phyloP scores from a whole-genome alignment of 1,140 invertebrate species.

The Aricia agestis region DNA sequence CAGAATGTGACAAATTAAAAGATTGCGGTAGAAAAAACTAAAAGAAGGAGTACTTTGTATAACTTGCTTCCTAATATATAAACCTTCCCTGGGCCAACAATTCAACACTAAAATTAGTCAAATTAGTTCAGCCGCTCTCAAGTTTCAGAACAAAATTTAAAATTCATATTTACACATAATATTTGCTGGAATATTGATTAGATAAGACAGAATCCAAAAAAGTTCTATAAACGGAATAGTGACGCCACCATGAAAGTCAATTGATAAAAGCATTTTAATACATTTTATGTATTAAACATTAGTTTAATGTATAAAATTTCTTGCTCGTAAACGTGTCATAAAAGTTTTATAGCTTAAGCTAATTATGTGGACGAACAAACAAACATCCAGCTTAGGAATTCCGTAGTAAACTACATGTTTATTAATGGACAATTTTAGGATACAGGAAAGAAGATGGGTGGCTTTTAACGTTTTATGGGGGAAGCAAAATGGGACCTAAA shows the following conservation, averaged over 20 bases:
- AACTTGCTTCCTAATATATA: too few species aligned
- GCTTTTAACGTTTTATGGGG: constrained; percentile 3
- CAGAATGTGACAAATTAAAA: too few species aligned
- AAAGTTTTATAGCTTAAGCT: constrained; percentile 1
- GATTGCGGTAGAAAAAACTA: too few species aligned
- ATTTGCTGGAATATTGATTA: too few species aligned
- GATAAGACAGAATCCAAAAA: background rate
- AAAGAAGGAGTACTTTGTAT: too few species aligned
- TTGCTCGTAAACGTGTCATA: constrained; percentile 4
- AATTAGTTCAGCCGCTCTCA: too few species aligned
- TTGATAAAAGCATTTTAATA: constrained; percentile 7
- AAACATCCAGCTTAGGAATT: constrained; percentile 9
- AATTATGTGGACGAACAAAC: constrained; percentile 9
- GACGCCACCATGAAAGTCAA: constrained; percentile 3
- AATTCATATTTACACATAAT: too few species aligned
- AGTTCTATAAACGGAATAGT: background rate
- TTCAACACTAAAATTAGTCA: too few species aligned
- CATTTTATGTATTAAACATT: background rate
- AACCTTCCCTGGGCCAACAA: too few species aligned
- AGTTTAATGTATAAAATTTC: constrained; percentile 13
- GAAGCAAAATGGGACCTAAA: background rate
- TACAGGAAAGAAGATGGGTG: constrained; percentile 12
- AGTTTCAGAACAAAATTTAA: too few species aligned
- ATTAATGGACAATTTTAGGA: constrained; percentile 5
- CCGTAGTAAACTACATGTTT: constrained; percentile 15